Evolutionary conservation across 2,888 invertebrate genomes (phyloP).

Genomic region (Mesodorylaimus sp.): DNA sequence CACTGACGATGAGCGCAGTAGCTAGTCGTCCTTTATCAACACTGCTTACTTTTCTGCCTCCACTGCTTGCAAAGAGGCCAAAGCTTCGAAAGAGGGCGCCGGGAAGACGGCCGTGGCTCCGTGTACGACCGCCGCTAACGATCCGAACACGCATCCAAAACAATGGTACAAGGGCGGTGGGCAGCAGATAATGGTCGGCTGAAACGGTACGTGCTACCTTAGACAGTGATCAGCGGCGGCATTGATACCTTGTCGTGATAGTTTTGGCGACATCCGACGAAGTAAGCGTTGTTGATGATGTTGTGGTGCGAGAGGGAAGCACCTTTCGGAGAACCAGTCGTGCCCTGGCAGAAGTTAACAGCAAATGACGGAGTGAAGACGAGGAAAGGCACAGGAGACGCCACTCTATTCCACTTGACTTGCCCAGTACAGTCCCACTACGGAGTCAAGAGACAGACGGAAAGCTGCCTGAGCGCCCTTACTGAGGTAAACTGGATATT

Average conservation of each 20-base stretch:
- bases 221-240: neutral
- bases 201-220: slow-evolving; percentile 7
- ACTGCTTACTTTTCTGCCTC: slow-evolving; percentile 49
- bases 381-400: slow-evolving; percentile 11
- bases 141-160: slow-evolving; percentile 50
- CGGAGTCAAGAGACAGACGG: neutral
- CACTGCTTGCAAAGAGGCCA: slow-evolving; percentile 45
- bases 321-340: slow-evolving; percentile 62
- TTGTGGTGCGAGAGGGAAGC: slow-evolving; percentile 44
- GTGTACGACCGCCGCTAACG: slow-evolving; percentile 42
- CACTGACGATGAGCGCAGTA: too few relatives aligned
- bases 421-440: slow-evolving; percentile 5
- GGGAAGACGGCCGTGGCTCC: slow-evolving; percentile 35
- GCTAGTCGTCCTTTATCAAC: too few relatives aligned
- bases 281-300: slow-evolving; percentile 54
- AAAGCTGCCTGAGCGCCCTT: slow-evolving; percentile 12
- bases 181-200: slow-evolving; percentile 31
- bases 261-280: slow-evolving; percentile 40
- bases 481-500: slow-evolving; percentile 64
- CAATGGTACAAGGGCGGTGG: slow-evolving; percentile 66
- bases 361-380: neutral
- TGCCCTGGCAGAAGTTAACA: slow-evolving; percentile 40
- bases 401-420: too few relatives aligned
- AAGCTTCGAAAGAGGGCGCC: slow-evolving; percentile 39
- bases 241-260: slow-evolving; percentile 33